phyloP scores from a whole-genome alignment of 2,888 invertebrate genomes.

The Adela reaumurella region DNA sequence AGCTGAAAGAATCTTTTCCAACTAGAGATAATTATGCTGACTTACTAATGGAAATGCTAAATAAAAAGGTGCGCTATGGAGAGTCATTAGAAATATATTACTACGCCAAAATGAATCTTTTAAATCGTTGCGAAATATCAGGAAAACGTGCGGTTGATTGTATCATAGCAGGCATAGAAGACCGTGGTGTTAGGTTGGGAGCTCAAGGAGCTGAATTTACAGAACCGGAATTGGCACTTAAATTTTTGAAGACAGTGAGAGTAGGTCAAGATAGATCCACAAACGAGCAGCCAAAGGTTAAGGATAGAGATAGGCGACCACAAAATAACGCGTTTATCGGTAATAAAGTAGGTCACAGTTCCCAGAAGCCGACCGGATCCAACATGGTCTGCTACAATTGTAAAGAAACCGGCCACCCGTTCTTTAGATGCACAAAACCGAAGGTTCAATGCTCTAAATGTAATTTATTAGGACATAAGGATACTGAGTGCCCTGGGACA shows the following conservation, averaged over 20 bases:
- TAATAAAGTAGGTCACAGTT: too few relatives aligned
- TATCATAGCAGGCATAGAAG: slow-evolving; percentile 1
- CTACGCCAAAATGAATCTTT: slow-evolving; percentile 8
- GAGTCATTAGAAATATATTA: slow-evolving; percentile 10
- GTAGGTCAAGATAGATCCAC: too few relatives aligned
- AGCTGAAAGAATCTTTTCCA: slow-evolving; percentile 10
- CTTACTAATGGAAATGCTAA: slow-evolving; percentile 9
- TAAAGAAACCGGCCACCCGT: too few relatives aligned
- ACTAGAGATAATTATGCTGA: slow-evolving; percentile 9
- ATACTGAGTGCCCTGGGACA: too few relatives aligned
- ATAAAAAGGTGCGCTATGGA: slow-evolving; percentile 4
- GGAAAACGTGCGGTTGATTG: slow-evolving; percentile 8
- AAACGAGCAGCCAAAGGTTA: too few relatives aligned
- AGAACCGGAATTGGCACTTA: slow-evolving; percentile 1
- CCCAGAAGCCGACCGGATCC: too few relatives aligned
- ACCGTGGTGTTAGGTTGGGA: neutral
- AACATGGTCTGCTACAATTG: too few relatives aligned
- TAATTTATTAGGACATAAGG: too few relatives aligned
- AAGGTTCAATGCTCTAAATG: too few relatives aligned
- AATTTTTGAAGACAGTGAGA: neutral
- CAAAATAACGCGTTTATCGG: too few relatives aligned
- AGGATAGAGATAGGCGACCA: too few relatives aligned
- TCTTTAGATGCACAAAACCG: too few relatives aligned
- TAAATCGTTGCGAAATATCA: slow-evolving; percentile 8
- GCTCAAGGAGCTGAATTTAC: slow-evolving; percentile 1